phyloP scores from a whole-genome alignment of 1,140 invertebrate genomes.

The Lepidurus packardi region DNA sequence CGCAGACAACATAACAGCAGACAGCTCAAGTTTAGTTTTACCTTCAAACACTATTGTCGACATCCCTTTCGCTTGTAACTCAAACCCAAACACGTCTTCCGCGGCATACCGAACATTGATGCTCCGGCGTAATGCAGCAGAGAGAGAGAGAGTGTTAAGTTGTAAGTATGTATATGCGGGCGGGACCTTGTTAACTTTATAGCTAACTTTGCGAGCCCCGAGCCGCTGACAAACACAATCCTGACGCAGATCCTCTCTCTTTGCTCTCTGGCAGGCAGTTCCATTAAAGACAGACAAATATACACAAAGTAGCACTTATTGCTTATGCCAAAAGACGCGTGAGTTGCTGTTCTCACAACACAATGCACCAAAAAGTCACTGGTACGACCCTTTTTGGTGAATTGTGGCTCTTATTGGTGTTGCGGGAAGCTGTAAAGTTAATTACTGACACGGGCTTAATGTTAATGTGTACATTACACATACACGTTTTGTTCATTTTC shows the following conservation, averaged over 20 bases:
- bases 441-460: too few species aligned
- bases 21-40: too few species aligned
- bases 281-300: background rate
- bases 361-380: too few species aligned
- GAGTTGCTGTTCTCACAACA: too few species aligned
- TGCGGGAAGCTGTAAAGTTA: too few species aligned
- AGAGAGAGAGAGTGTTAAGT: background rate
- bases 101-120: background rate
- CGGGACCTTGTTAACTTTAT: constrained; percentile 4
- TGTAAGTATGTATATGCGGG: background rate
- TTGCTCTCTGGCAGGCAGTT: background rate
- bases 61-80: constrained; percentile 13
- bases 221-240: constrained; percentile 21
- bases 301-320: background rate
- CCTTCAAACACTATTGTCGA: background rate
- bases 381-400: too few species aligned
- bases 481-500: too few species aligned
- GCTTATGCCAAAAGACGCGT: too few species aligned
- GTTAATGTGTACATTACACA: too few species aligned
- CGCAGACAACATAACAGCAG: background rate
- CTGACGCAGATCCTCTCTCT: background rate
- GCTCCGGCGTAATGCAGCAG: background rate
- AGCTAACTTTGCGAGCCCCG: background rate
- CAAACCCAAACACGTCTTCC: background rate
- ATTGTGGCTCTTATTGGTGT: too few species aligned